Evolutionary conservation across 1,140 invertebrate species (phyloP).

Genomic region (Pachypeltis micranthus): DNA sequence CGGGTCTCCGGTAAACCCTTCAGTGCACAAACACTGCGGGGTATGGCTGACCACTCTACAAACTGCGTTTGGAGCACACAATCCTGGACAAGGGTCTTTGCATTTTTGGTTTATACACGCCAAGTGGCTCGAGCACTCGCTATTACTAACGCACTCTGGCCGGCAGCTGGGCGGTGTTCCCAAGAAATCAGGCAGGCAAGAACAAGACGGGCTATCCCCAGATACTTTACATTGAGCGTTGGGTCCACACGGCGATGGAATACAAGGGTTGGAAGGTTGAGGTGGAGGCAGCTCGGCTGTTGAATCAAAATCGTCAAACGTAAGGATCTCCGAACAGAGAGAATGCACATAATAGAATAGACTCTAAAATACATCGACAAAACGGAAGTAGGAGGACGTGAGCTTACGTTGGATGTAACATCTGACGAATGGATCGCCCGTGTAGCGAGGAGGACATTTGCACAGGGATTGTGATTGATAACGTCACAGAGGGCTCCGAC

Average conservation of each 20-base stretch:
- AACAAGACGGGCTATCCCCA: slow-evolving; percentile 44
- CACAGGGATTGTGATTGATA: slow-evolving; percentile 61
- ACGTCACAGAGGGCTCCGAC: slow-evolving; percentile 53
- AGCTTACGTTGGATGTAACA: slow-evolving; percentile 36
- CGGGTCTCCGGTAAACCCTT: slow-evolving; percentile 57
- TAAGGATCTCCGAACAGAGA: no score
- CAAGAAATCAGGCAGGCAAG: slow-evolving; percentile 38
- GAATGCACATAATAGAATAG: slow-evolving; percentile 26
- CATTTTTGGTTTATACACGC: slow-evolving; percentile 47
- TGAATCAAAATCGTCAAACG: no score
- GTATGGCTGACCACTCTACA: slow-evolving; percentile 55
- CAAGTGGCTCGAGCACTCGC: slow-evolving; percentile 40
- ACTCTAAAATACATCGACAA: not conserved
- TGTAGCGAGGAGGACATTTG: slow-evolving; percentile 49
- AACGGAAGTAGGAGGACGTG: not conserved
- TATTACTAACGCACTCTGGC: slow-evolving; percentile 43
- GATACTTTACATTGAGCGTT: slow-evolving; percentile 50
- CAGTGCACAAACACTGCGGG: slow-evolving; percentile 51
- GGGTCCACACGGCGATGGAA: slow-evolving; percentile 49
- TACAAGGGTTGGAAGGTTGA: slow-evolving; percentile 35
- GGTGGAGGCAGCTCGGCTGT: slow-evolving; percentile 29
- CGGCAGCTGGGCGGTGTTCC: slow-evolving; percentile 40
- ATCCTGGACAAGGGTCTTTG: slow-evolving; percentile 41
- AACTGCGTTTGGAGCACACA: slow-evolving; percentile 47
- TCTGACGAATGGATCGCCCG: slow-evolving; percentile 55